phyloP scores from a whole-genome alignment of 2,113 vertebrate genomes.

The Phalacrocorax brasilianus region DNA sequence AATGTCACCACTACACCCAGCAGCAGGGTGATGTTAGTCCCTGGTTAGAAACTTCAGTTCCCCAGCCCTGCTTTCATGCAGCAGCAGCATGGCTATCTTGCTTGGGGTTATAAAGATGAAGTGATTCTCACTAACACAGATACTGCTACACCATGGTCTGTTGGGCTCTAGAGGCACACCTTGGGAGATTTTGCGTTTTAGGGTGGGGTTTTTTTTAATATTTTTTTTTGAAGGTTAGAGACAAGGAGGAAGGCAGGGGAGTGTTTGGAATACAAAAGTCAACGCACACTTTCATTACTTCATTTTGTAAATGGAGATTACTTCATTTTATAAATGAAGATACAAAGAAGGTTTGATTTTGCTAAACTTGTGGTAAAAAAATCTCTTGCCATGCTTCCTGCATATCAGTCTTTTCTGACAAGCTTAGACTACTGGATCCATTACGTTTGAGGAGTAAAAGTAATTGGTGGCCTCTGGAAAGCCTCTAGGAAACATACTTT shows the following conservation, averaged over 20 bases:
- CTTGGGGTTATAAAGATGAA: neutral
- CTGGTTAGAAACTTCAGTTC: neutral
- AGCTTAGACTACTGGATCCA: neutral
- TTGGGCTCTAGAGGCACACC: accelerated
- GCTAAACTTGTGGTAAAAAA: neutral
- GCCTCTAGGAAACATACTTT: neutral
- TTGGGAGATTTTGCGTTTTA: neutral
- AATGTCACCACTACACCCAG: neutral
- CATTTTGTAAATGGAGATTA: neutral
- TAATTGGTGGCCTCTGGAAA: neutral
- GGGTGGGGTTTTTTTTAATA: too few relatives aligned
- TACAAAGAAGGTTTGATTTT: neutral
- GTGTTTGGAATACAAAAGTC: neutral
- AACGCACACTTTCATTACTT: neutral
- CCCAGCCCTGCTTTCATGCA: neutral
- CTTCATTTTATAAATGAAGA: neutral
- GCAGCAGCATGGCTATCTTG: neutral
- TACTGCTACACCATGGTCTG: too few relatives aligned
- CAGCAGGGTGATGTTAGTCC: neutral
- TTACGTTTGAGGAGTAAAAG: neutral
- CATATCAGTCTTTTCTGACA: neutral
- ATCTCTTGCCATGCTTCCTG: neutral
- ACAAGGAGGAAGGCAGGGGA: neutral
- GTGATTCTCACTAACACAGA: neutral
- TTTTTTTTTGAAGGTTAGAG: neutral